Evolutionary conservation across 2,797 vertebrate genomes (phyloP), one percentile per base, ranked within the genome.

Genomic region (Eulemur albifrons): DNA sequence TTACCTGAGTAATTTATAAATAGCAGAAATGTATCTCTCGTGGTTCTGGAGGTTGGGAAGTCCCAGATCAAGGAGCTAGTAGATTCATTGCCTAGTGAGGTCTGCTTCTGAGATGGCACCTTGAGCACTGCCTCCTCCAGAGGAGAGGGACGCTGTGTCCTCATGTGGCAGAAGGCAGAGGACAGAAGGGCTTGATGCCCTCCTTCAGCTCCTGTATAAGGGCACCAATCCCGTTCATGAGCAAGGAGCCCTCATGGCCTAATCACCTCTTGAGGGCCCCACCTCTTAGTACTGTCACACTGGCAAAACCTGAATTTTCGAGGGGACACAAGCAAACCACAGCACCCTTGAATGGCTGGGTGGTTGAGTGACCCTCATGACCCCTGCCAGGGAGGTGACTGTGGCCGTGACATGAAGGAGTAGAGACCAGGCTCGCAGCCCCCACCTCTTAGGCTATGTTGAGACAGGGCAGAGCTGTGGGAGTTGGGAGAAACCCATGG

Each of bases 381-480:
- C 23, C 23, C 12, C n/a, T 52, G 23, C 12, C n/a, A 5, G 5
- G 14, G 21, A 50, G 54, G 35, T 18, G 38, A 67, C 1, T 1
- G 30, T 7, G 43, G 57, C 7, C 0, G 30, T 30, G 21, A 17
- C 54, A 0, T 17, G 7, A 23, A 50, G 43, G 25, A 38, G 30
- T 21, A 9, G 27, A 52, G 5, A 5, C 61, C 5, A 0, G 25
- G 57, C 15, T 13, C 1, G 3, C 0, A 0, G 1, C 2, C n/a
- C 50, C 40, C 17, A 4, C 1, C 57, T 30, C 0, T 11, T 13
- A 38, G 43, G 20, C 65, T 81, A 43, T 4, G 0, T 27, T 0
- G 1, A 17, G 25, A 8, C 20, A 0, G 0, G 0, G 25, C 32
- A 15, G 45, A n/a, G 50, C 25, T 30, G 0, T 2, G n/a, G 32